These are phyloP conservation scores for Parelbella ahira DNA, from an alignment of 2,888 invertebrate species.

Conservation along the genomic window DNA sequence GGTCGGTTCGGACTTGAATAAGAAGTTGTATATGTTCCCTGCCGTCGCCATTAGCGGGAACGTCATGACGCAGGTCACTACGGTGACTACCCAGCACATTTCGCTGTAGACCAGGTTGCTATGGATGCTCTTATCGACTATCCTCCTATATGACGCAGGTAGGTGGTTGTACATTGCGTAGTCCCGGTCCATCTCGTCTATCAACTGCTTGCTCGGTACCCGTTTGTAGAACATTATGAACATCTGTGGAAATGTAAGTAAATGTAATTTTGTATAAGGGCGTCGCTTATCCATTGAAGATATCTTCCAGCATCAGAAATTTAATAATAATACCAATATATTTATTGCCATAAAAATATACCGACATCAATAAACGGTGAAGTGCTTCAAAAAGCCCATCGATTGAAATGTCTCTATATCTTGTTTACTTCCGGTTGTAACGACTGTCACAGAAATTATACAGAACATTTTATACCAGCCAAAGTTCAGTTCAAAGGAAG, in stretches of 20 bases:
- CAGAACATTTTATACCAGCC: too few relatives aligned
- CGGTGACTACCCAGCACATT: constrained; percentile 39
- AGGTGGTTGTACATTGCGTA: constrained; percentile 37
- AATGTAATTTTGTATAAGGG: not conserved
- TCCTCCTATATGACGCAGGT: constrained; percentile 29
- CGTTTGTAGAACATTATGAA: constrained; percentile 43
- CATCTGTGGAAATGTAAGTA: constrained; percentile 38
- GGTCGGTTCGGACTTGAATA: constrained; percentile 34
- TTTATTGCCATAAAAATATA: too few relatives aligned
- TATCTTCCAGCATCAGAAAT: too few relatives aligned
- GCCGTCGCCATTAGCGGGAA: constrained; percentile 46
- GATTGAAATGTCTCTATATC: too few relatives aligned
- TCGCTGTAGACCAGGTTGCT: constrained; percentile 43
- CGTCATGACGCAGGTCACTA: constrained; percentile 34
- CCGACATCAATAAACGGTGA: not conserved
- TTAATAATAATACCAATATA: not conserved
- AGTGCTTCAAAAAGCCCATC: too few relatives aligned
- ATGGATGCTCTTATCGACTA: constrained; percentile 32
- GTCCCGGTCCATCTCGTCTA: constrained; percentile 49
- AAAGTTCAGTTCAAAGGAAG: too few relatives aligned
- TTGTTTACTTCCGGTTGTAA: too few relatives aligned
- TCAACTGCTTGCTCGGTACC: constrained; percentile 35
- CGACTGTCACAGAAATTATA: too few relatives aligned
- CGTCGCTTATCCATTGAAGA: too few relatives aligned
- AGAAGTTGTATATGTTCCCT: constrained; percentile 38